A percentile compares a stretch with the other conserved stretches of the same genome.
Evolutionary conservation across 2,113 vertebrate species (phyloP).

Genomic region (Nettapus auritus): DNA sequence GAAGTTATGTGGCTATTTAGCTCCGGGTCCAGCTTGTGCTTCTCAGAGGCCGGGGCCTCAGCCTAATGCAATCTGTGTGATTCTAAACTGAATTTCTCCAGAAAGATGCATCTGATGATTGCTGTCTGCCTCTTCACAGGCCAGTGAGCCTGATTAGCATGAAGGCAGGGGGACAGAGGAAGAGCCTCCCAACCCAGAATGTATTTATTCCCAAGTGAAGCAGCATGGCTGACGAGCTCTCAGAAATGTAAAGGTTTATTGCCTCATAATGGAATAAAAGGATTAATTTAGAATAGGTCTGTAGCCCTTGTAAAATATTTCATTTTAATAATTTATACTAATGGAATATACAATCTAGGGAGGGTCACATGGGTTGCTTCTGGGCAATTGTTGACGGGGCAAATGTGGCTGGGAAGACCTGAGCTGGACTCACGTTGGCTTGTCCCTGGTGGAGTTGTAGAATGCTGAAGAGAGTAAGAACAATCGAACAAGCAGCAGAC

Average conservation of each 20-base stretch:
- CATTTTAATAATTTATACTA: conserved; percentile 74
- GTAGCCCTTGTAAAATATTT: conserved; percentile 64
- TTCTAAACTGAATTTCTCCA: conserved; percentile 37
- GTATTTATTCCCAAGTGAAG: conserved; percentile 49
- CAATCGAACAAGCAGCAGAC: neutral
- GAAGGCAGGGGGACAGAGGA: neutral
- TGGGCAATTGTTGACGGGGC: conserved; percentile 28
- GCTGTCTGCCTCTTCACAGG: neutral
- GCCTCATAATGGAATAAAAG: conserved; percentile 59
- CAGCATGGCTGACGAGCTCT: conserved; percentile 21
- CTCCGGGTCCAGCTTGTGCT: neutral
- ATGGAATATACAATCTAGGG: conserved; percentile 54
- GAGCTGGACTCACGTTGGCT: neutral
- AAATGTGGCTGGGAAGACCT: neutral
- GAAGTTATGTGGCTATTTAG: neutral
- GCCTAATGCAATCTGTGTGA: neutral
- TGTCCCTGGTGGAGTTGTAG: conserved; percentile 17
- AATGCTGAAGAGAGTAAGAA: neutral
- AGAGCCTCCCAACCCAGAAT: conserved; percentile 21
- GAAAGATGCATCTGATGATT: conserved; percentile 23
- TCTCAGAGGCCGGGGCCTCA: neutral
- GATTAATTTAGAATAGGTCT: conserved; percentile 62
- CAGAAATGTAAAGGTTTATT: conserved; percentile 68
- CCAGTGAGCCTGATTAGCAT: conserved; percentile 51
- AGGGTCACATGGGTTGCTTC: neutral